A percentile compares a stretch with the other conserved stretches of the same genome.
Evolutionary conservation across 1,140 invertebrate species (phyloP).

Genomic region (Riptortus pedestris): DNA sequence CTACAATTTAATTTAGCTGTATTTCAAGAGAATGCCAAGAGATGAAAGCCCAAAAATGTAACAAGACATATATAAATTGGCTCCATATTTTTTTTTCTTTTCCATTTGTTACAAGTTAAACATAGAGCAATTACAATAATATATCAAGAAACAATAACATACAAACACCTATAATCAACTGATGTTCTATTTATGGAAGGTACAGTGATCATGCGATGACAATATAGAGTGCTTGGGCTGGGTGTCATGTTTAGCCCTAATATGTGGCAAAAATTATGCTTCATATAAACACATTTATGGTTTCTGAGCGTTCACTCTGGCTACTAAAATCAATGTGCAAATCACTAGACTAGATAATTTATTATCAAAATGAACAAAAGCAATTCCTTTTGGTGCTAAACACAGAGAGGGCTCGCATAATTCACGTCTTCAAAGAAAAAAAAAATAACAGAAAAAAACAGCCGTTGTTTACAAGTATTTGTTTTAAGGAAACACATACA

Average conservation of each 20-base stretch:
- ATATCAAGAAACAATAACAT: no score
- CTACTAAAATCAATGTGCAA: background rate
- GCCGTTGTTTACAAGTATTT: no score
- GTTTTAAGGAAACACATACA: no score
- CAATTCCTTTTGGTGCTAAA: background rate
- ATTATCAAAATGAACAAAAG: background rate
- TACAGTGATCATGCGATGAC: background rate
- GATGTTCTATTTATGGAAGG: no score
- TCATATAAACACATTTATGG: background rate
- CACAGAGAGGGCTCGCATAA: background rate
- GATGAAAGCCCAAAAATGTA: background rate
- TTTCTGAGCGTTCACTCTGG: background rate
- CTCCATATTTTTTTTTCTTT: no score
- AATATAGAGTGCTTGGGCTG: background rate
- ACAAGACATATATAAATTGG: slow-evolving; percentile 12
- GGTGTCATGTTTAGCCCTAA: slow-evolving; percentile 1
- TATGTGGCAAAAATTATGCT: background rate
- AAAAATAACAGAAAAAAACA: no score
- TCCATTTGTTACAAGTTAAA: no score
- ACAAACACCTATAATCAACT: no score
- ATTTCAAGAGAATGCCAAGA: background rate
- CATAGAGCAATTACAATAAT: no score
- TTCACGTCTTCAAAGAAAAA: no score
- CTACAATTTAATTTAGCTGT: no score
- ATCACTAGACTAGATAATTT: background rate